These are phyloP conservation scores for Disparrhopalites patrizii DNA, from an alignment of 2,888 invertebrate genomes.

Conservation along the genomic window DNA sequence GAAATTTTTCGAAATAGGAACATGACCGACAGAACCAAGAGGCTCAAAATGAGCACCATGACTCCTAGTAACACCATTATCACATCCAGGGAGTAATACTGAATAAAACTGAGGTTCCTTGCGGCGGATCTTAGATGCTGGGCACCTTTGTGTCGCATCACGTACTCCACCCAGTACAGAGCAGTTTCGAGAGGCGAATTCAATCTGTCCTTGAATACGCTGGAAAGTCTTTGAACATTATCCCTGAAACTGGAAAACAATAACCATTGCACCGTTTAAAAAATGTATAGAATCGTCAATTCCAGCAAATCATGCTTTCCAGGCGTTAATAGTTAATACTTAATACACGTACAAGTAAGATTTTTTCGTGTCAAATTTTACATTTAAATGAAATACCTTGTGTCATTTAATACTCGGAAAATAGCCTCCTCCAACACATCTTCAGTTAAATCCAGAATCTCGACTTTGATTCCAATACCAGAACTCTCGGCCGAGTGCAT, in stretches of 20 bases:
- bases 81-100: slow-evolving; percentile 14
- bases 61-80: background rate
- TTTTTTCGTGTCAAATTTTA: background rate
- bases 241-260: background rate
- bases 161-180: slow-evolving; percentile 35
- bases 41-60: background rate
- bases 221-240: background rate
- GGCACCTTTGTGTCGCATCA: slow-evolving; percentile 29
- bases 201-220: background rate
- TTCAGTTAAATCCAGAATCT: background rate
- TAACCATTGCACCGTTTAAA: no score
- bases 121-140: slow-evolving; percentile 12
- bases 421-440: background rate
- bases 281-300: no score
- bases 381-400: background rate
- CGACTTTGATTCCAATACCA: background rate
- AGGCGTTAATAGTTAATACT: no score
- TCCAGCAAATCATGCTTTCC: no score
- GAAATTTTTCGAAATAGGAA: background rate
- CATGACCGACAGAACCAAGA: background rate
- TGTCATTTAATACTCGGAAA: background rate
- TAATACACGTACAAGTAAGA: no score
- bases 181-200: slow-evolving; percentile 26
- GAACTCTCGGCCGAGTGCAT: background rate
- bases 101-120: slow-evolving; percentile 5